Percentiles rank a stretch among this genome's conserved stretches.
Conservation (phyloP, 1,140 invertebrate species). For the Listronotus bonariensis region DNA sequence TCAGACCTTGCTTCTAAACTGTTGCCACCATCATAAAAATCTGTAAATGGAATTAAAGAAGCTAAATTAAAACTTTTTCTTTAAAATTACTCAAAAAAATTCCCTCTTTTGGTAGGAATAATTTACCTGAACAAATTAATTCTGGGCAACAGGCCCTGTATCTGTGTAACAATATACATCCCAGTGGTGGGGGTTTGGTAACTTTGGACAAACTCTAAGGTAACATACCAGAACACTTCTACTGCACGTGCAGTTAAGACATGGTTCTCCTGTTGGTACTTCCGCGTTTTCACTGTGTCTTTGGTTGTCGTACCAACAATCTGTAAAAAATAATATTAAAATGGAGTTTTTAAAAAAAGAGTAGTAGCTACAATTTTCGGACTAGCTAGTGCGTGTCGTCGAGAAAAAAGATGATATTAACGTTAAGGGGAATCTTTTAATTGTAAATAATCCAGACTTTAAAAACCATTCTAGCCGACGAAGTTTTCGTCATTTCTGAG, state of each 20-base stretch:
- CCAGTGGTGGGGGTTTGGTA: constrained; percentile 71
- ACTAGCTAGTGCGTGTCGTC: no score
- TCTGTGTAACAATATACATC: constrained; percentile 71
- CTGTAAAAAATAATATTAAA: constrained; percentile 53
- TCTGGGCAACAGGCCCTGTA: constrained; percentile 75
- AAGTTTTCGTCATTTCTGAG: no score
- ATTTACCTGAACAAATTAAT: constrained; percentile 68
- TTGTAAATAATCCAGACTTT: no score
- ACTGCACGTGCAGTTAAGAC: constrained; percentile 75
- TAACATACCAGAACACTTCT: constrained; percentile 75
- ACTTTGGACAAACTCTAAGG: constrained; percentile 72
- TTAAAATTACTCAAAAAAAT: no score
- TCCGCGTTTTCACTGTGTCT: constrained; percentile 65
- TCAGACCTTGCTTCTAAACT: constrained; percentile 43
- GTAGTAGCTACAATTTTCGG: no score
- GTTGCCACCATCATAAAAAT: constrained; percentile 38
- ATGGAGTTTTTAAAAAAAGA: no score
- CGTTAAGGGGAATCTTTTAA: no score
- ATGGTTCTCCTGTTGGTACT: constrained; percentile 74
- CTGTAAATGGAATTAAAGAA: constrained; percentile 6
- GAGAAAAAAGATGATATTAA: no score
- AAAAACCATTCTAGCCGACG: no score
- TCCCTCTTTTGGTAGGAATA: no score
- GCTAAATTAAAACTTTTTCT: no score
- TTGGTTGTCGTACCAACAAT: constrained; percentile 69